Evolutionary conservation across 2,888 invertebrate genomes (phyloP), one percentile per base, ranked within the genome.

Genomic region (Aspidiotus rigidus): DNA sequence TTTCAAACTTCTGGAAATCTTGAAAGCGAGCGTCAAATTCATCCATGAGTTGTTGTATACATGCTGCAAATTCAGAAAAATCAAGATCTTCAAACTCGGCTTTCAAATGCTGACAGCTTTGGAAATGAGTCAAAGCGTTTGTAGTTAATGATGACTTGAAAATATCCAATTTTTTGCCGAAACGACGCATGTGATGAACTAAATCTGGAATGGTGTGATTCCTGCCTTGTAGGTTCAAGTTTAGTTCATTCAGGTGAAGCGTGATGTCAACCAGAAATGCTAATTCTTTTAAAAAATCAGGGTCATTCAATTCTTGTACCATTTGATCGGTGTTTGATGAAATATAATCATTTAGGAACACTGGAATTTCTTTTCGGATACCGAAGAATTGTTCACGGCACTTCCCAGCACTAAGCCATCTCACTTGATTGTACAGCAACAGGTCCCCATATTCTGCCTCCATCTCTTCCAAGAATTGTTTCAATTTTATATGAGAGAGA

Each of bases 371-470:
- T 49, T 72, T 71, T 64, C 71, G 56, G 17, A 69, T 64, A 61
- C 56, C 66, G 63, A 71, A 70, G 66, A 73, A 73, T 54, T 69
- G 63, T 62, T 72, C 62, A 40, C 72, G 61, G 57, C 72, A 71
- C 62, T 71, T 72, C 57, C 69, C 71, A 64, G 71, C 70, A 73
- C 70, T 73, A 70, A 73, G 71, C 71, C 70, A 72, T 44, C 72
- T 69, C 69, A 72, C 72, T 62, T 73, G 56, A 69, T 71, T 72
- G 69, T 71, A 70, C 64, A 72, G 40, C 28, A 72, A 59, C 53
- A 72, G 66, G 44, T 70, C 56, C 56, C 70, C 71, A 63, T 71
- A 71, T 56, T 71, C 64, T 15, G 71, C 70, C 54, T 71, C 71
- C 57, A 64, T 61, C 16, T 72, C 72, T 62, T 69, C 59, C 57